Conservation (phyloP, 1,140 invertebrate genomes). For the Drosophila gunungcola region DNA sequence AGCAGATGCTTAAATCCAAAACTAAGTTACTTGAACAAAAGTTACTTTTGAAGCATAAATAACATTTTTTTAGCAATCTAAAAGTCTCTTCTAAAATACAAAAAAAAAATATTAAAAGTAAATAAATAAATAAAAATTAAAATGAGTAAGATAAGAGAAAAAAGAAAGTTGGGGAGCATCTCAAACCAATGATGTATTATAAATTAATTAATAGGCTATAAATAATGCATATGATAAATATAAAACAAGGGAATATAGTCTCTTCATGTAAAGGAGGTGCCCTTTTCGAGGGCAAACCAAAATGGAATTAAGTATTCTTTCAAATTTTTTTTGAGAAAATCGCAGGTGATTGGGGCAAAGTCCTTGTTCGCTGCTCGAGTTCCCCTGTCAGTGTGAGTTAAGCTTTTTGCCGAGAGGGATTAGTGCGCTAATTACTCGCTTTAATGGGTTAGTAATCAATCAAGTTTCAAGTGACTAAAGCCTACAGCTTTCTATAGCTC, state of each 20-base stretch:
- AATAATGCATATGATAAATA: neutral
- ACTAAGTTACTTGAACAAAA: slow-evolving; percentile 35
- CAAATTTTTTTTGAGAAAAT: neutral
- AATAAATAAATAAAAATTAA: neutral
- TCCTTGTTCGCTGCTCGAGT: slow-evolving; percentile 14
- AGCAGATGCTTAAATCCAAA: slow-evolving; percentile 59
- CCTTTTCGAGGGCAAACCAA: neutral
- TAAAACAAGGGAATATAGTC: neutral
- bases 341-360: neutral
- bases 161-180: neutral
- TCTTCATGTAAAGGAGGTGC: neutral
- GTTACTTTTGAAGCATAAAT: slow-evolving; percentile 11
- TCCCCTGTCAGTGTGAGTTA: neutral
- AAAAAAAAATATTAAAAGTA: slow-evolving; percentile 3
- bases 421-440: slow-evolving; percentile 31
- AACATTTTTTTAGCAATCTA: too few relatives aligned
- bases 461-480: slow-evolving; percentile 25
- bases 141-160: too few relatives aligned
- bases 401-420: slow-evolving; percentile 5
- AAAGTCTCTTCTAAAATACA: neutral
- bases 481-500: slow-evolving; percentile 17
- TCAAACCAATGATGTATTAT: neutral
- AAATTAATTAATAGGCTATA: too few relatives aligned
- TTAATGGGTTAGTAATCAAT: slow-evolving; percentile 23
- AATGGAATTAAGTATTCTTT: neutral